These are phyloP conservation scores for Akabosia matsudoensis DNA, from an alignment of 1,140 invertebrate species.

Conservation along the genomic window DNA sequence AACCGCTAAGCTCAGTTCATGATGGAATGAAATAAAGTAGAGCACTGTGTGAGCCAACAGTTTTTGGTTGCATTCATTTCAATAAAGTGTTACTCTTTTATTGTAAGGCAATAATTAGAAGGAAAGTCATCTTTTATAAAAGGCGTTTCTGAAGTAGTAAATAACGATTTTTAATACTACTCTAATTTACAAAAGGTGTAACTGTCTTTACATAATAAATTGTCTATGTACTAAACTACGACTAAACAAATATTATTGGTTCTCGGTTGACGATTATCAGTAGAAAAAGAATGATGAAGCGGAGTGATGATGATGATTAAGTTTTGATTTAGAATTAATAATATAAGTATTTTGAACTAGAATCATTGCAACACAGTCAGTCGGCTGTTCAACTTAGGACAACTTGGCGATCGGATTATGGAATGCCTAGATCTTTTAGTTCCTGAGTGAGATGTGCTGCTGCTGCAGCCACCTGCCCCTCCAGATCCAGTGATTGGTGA, in stretches of 20 bases:
- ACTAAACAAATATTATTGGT: conserved; percentile 1
- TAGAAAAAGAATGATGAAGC: background rate
- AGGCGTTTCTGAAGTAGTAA: conserved; percentile 6
- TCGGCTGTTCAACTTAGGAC: conserved; percentile 36
- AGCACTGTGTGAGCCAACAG: too few species aligned
- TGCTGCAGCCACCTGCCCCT: background rate
- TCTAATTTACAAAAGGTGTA: background rate
- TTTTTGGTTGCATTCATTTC: background rate
- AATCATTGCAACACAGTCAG: conserved; percentile 37
- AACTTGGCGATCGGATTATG: conserved; percentile 38
- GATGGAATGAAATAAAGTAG: too few species aligned
- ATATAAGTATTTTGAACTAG: conserved; percentile 35
- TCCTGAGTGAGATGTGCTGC: background rate
- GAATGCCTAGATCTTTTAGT: conserved; percentile 32
- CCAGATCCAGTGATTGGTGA: background rate
- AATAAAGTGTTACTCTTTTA: background rate
- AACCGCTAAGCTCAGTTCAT: too few species aligned
- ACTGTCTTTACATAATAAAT: background rate
- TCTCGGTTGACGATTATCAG: background rate
- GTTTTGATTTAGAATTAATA: background rate
- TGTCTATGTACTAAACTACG: background rate
- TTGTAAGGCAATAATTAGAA: conserved; percentile 23
- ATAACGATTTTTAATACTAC: background rate
- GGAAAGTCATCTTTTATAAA: conserved; percentile 12
- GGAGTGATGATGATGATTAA: background rate